A percentile compares a stretch with the other conserved stretches of the same genome.
phyloP scores from a whole-genome alignment of 2,888 invertebrate genomes.

The Alcis repandata region DNA sequence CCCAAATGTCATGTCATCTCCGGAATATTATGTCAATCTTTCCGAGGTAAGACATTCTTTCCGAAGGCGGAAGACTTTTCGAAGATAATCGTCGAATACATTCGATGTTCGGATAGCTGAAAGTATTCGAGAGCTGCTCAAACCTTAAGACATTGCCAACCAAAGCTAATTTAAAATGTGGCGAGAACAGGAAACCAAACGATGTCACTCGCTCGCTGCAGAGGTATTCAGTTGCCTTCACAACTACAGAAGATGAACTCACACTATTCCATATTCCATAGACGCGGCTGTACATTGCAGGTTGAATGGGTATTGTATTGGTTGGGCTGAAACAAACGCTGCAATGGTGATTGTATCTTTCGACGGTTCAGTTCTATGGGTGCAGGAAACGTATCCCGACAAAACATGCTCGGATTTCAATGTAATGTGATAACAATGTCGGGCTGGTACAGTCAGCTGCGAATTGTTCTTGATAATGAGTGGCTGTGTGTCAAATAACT shows the following conservation, averaged over 20 bases:
- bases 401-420: constrained; percentile 53
- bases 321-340: neutral
- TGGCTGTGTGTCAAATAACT: too few species aligned
- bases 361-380: neutral
- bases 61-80: too few species aligned
- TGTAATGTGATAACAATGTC: constrained; percentile 23
- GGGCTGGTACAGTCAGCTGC: neutral
- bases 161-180: neutral
- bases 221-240: constrained; percentile 26
- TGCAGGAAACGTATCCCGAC: constrained; percentile 37
- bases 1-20: too few species aligned
- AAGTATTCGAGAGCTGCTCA: too few species aligned
- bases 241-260: neutral
- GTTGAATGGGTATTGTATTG: constrained; percentile 10
- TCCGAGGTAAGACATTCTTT: too few species aligned
- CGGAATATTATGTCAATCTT: too few species aligned
- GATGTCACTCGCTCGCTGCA: constrained; percentile 14
- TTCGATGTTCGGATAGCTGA: too few species aligned
- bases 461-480: too few species aligned
- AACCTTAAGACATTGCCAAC: too few species aligned
- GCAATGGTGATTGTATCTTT: constrained; percentile 21
- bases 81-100: too few species aligned
- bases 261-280: neutral
- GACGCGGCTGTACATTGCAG: constrained; percentile 7
- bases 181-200: constrained; percentile 13